phyloP scores from a whole-genome alignment of 2,888 invertebrate species.

The Rotaria magnacalcarata region DNA sequence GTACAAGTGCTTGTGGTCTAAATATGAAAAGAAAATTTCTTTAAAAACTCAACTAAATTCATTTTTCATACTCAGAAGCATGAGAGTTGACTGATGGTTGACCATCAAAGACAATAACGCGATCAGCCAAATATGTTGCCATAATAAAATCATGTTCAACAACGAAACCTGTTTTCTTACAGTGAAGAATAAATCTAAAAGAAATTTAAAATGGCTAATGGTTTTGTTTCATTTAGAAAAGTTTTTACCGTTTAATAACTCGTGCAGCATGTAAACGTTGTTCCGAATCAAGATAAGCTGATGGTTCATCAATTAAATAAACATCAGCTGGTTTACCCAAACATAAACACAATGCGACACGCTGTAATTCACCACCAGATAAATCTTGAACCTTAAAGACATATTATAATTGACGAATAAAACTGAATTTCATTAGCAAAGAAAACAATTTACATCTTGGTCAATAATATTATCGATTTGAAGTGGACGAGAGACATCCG shows the following conservation, averaged over 20 bases:
- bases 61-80: conserved; percentile 68
- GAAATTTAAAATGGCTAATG: neutral
- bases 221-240: neutral
- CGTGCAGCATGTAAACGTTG: conserved; percentile 99
- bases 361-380: conserved; percentile 96
- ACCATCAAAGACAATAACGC: conserved; percentile 97
- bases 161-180: conserved; percentile 97
- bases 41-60: neutral
- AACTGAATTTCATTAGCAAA: neutral
- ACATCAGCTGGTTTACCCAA: conserved; percentile 97
- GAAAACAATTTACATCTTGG: conserved; percentile 71
- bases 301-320: conserved; percentile 95
- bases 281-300: conserved; percentile 96
- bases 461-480: conserved; percentile 94
- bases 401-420: neutral
- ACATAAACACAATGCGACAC: conserved; percentile 90
- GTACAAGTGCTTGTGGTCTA: conserved; percentile 75
- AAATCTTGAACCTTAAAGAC: conserved; percentile 72
- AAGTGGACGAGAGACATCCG: conserved; percentile 96
- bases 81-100: conserved; percentile 78
- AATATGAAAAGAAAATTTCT: neutral
- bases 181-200: conserved; percentile 79
- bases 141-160: conserved; percentile 99
- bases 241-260: conserved; percentile 77
- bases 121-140: conserved; percentile 96